Base-by-base conservation (phyloP, 2,797 vertebrate species). In the Urocyon cinereoargenteus region DNA sequence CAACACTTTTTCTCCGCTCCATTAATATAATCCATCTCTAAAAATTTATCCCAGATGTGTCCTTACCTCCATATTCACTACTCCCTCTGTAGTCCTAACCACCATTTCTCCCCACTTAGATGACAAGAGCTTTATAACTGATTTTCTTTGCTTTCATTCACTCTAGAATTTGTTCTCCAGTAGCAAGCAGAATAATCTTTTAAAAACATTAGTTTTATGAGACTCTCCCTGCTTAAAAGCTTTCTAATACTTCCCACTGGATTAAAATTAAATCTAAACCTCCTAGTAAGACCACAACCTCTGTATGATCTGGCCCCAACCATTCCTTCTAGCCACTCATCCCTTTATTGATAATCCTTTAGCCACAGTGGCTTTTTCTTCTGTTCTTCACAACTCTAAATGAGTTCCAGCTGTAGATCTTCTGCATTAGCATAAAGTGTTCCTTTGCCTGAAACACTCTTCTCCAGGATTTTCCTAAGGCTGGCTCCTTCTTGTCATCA, bases 391-490 rank as follows among this genome's bases (percentile, higher is more conserved):
- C 90, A 94, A 77, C 13, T 93, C 26, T 73, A 70, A 82, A 87
- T 79, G 68, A 86, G 28, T 75, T 91, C 93, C 79, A 94, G 51
- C 15, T 79, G 61, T 3, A 84, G 89, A n/a, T 22, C 55, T 73
- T 53, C 22, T 18, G 1, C 5, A 70, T 86, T 61, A 79, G 51
- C 34, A 49, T 24, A 82, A 82, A 59, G 55, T 83, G 85, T 83
- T 75, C 66, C 61, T 73, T 81, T 78, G 81, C 92, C 86, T 88
- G n/a, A 26, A 68, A 57, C 18, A 90, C 57, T 94, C 28, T 66
- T 88, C 72, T 53, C n/a, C 49, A 78, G 45, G 55, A 85, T 78
- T 77, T 92, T 86, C 28, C 45, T 49, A 61, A 5, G 40, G 26
- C 31, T 82, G 36, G 85, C 40, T 87, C 26, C 31, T 94, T 70